Base-by-base conservation (phyloP, 2,113 vertebrate genomes). In the Aspidoscelis tigris region DNA sequence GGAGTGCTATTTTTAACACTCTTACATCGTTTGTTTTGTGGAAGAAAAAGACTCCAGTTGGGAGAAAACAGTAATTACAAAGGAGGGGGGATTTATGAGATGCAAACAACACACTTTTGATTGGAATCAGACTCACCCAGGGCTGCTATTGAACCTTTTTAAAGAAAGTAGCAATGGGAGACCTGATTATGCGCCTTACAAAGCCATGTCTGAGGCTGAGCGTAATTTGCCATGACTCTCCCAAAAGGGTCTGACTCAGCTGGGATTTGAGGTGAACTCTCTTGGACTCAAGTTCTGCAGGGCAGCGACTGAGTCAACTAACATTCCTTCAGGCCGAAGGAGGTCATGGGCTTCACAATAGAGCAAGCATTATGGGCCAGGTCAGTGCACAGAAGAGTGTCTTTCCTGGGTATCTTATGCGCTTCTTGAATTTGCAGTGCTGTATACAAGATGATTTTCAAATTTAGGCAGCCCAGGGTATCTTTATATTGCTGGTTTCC, bases 391-490 rank as follows among this genome's bases (percentile, higher is more conserved):
- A 18, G 47, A 80, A 11, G 18, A 11, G n/a, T 69, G 43, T 53
- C 9, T 33, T 33, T 53, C 68, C 47, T 80, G 21, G 10, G 72
- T 24, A 74, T 9, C 11, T 74, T 26, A 44, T 50, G 22, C 50
- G 24, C 18, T 24, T 5, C 22, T 7, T 47, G 3, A 47, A 24
- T 41, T 16, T 39, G 10, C 43, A 73, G 18, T 50, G 43, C 16
- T 73, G 22, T 84, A 88, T 80, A 84, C 91, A 83, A 88, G 78
- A 78, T 20, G 41, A 82, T 89, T 91, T 91, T 90, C 89, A 91
- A 33, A 41, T 61, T 80, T 44, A 79, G 43, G 26, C 90, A 89
- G 77, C 41, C 43, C 20, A 26, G 22, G 10, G 10, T 24, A 68
- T 68, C 66, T 68, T 2, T 82, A 47, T 47, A 88, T 71, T 53